These are phyloP conservation scores for Drosophila kanekoi DNA, from an alignment of 2,888 invertebrate genomes.

Conservation along the genomic window DNA sequence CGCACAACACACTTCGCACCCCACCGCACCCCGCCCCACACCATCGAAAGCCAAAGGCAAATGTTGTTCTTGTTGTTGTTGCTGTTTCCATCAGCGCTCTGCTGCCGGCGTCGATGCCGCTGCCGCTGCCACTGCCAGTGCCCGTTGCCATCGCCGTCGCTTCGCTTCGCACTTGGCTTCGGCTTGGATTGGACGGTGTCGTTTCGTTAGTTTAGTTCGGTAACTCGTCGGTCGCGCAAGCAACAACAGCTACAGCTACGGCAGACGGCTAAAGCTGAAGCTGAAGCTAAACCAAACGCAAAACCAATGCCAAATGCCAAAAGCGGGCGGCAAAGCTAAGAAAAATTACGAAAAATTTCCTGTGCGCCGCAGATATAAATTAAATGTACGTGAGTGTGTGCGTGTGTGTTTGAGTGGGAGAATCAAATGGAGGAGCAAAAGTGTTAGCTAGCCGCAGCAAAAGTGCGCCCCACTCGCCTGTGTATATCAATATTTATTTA, in stretches of 20 bases:
- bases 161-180: constrained; percentile 64
- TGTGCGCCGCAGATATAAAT: constrained; percentile 52
- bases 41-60: constrained; percentile 39
- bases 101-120: constrained; percentile 49
- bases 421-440: constrained; percentile 17
- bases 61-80: constrained; percentile 49
- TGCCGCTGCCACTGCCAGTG: constrained; percentile 39
- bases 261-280: constrained; percentile 19
- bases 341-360: constrained; percentile 58
- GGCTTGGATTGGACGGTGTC: constrained; percentile 61
- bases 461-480: constrained; percentile 25
- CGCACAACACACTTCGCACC: constrained; percentile 34
- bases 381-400: constrained; percentile 33
- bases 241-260: constrained; percentile 32
- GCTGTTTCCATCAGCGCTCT: constrained; percentile 50
- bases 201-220: constrained; percentile 83
- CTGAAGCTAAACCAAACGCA: constrained; percentile 26
- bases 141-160: constrained; percentile 9
- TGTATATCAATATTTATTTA: constrained; percentile 68
- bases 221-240: constrained; percentile 83
- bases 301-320: constrained; percentile 14
- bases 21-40: constrained; percentile 29
- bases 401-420: constrained; percentile 24
- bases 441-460: constrained; percentile 29
- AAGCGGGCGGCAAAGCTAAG: constrained; percentile 56